phyloP scores from a whole-genome alignment of 2,113 vertebrate genomes.

The Gnathonemus echidnorhynchus region DNA sequence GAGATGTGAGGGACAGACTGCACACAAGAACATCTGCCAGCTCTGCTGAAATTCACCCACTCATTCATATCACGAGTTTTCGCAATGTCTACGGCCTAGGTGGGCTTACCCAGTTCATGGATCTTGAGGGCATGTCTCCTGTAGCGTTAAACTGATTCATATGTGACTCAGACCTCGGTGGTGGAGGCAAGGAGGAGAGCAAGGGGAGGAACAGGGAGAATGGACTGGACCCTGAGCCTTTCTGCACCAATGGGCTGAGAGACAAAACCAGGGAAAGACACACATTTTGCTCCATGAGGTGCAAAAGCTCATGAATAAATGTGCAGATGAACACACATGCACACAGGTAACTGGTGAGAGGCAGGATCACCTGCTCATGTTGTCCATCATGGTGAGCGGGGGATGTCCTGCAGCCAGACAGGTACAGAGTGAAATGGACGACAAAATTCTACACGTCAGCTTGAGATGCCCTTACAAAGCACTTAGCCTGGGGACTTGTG shows the following conservation, averaged over 20 bases:
- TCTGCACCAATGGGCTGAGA: not conserved
- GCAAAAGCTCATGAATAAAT: not conserved
- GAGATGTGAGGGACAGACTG: not conserved
- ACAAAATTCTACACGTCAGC: not conserved
- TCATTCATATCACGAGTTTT: not conserved
- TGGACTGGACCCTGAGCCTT: not conserved
- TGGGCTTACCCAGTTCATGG: not conserved
- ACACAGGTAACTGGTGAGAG: not conserved
- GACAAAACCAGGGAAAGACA: not conserved
- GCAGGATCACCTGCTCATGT: not conserved
- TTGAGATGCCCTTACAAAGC: not conserved
- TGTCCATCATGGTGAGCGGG: not conserved
- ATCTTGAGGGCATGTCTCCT: not conserved
- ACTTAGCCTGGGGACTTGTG: not conserved
- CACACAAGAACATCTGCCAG: not conserved
- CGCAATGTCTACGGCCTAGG: not conserved
- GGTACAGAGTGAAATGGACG: not conserved
- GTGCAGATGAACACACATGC: not conserved
- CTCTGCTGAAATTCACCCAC: not conserved
- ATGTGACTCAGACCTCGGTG: not conserved
- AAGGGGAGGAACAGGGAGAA: not conserved
- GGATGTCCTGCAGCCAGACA: conserved; percentile 1
- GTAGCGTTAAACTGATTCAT: not conserved
- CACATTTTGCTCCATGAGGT: not conserved
- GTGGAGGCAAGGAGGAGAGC: not conserved